phyloP scores from a whole-genome alignment of 2,888 invertebrate genomes.

The Ophion costatus region DNA sequence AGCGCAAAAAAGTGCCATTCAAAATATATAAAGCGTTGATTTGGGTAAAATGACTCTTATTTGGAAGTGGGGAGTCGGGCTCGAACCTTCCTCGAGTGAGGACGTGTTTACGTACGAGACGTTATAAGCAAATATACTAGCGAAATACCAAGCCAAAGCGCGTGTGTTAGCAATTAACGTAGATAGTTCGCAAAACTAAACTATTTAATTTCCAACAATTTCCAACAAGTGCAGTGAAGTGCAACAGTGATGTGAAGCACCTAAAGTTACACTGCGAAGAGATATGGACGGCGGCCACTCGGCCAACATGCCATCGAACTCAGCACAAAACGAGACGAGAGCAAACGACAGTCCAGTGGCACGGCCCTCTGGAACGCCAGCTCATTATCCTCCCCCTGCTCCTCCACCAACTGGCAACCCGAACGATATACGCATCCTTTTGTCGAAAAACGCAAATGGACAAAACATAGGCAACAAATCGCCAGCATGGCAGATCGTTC shows the following conservation, averaged over 20 bases:
- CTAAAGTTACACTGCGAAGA: not conserved
- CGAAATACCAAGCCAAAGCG: slow-evolving; percentile 1
- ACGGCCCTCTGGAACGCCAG: not conserved
- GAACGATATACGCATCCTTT: slow-evolving; percentile 15
- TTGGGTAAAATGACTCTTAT: too few relatives aligned
- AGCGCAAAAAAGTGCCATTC: too few relatives aligned
- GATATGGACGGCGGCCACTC: not conserved
- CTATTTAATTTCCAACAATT: not conserved
- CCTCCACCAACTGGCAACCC: slow-evolving; percentile 3
- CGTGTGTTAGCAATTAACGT: slow-evolving; percentile 4
- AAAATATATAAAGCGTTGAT: too few relatives aligned
- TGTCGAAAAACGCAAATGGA: slow-evolving; percentile 18
- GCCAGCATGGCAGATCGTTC: slow-evolving; percentile 21
- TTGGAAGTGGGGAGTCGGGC: too few relatives aligned
- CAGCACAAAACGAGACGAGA: not conserved
- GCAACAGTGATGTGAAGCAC: slow-evolving; percentile 12
- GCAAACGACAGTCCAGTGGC: slow-evolving; percentile 6
- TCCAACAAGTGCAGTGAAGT: slow-evolving; percentile 15
- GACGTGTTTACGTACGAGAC: slow-evolving; percentile 30
- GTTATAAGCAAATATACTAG: slow-evolving; percentile 10
- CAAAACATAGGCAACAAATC: slow-evolving; percentile 8
- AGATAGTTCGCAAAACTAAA: slow-evolving; percentile 3
- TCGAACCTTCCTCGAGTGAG: slow-evolving; percentile 26
- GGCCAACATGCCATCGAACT: slow-evolving; percentile 14
- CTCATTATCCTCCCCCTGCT: not conserved